Evolutionary conservation across 2,888 invertebrate species (phyloP).

Genomic region (Blastobasis lacticolella): DNA sequence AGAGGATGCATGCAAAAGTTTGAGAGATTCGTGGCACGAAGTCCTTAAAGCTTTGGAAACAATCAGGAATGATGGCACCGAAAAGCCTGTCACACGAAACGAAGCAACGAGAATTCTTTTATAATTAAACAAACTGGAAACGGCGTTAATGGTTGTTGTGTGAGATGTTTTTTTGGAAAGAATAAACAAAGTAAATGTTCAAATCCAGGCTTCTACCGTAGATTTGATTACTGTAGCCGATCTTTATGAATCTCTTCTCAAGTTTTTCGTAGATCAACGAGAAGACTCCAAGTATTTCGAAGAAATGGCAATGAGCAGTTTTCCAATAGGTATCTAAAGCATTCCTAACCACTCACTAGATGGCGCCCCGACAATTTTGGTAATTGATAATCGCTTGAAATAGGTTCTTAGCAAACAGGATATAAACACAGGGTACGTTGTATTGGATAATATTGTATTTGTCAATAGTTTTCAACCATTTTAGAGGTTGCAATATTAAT

Average conservation of each 20-base stretch:
- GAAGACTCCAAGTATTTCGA: conserved; percentile 7
- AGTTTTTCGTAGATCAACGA: conserved; percentile 6
- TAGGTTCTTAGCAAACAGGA: no score
- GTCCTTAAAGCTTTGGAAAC: conserved; percentile 12
- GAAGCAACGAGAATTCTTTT: conserved; percentile 4
- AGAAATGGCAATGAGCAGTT: conserved; percentile 8
- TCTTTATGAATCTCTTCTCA: conserved; percentile 7
- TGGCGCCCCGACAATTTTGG: no score
- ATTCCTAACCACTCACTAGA: no score
- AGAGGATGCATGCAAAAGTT: conserved; percentile 18
- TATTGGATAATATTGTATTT: no score
- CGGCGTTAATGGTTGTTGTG: conserved; percentile 9
- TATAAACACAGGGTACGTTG: no score
- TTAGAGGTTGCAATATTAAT: no score
- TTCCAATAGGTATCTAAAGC: no score
- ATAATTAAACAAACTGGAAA: conserved; percentile 8
- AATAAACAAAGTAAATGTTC: conserved; percentile 7
- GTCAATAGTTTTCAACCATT: no score
- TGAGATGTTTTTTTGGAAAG: conserved; percentile 13
- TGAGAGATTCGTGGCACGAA: conserved; percentile 18
- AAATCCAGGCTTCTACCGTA: conserved; percentile 8
- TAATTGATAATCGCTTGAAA: no score
- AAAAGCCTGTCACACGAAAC: conserved; percentile 20
- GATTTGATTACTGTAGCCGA: conserved; percentile 6
- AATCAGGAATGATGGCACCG: conserved; percentile 19